These are phyloP conservation scores for Maconellicoccus hirsutus DNA, from an alignment of 1,140 invertebrate genomes.

Conservation along the genomic window DNA sequence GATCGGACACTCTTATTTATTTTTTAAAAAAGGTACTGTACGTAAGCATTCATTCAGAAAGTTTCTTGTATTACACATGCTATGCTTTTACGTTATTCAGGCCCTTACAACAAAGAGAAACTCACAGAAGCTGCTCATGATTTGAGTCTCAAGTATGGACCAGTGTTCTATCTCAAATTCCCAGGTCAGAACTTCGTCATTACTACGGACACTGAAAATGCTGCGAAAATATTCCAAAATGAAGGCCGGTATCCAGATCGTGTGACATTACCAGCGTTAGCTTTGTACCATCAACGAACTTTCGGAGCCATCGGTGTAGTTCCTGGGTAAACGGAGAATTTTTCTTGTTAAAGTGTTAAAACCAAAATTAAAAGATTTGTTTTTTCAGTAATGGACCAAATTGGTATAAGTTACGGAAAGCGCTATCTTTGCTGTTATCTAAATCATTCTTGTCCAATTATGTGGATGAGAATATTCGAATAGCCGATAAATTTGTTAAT, in stretches of 20 bases:
- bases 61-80: neutral
- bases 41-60: constrained; percentile 29
- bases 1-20: constrained; percentile 35
- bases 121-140: constrained; percentile 35
- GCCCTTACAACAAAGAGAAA: constrained; percentile 32
- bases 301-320: constrained; percentile 35
- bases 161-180: constrained; percentile 35
- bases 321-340: constrained; percentile 31
- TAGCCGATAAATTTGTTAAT: constrained; percentile 32
- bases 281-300: constrained; percentile 31
- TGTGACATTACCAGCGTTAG: constrained; percentile 34
- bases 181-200: constrained; percentile 33
- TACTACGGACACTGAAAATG: constrained; percentile 33
- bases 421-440: constrained; percentile 33
- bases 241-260: constrained; percentile 34
- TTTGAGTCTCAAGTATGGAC: constrained; percentile 32
- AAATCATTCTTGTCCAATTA: constrained; percentile 30
- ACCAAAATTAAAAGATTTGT: neutral
- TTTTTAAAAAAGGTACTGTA: constrained; percentile 30
- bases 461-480: constrained; percentile 29
- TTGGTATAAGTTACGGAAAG: constrained; percentile 35
- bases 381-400: constrained; percentile 33
- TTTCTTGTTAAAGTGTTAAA: neutral
- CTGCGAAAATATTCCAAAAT: constrained; percentile 33
- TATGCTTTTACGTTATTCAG: constrained; percentile 28